These are phyloP conservation scores for Leptocoma aspasia DNA, from an alignment of 2,113 vertebrate species.

Conservation along the genomic window DNA sequence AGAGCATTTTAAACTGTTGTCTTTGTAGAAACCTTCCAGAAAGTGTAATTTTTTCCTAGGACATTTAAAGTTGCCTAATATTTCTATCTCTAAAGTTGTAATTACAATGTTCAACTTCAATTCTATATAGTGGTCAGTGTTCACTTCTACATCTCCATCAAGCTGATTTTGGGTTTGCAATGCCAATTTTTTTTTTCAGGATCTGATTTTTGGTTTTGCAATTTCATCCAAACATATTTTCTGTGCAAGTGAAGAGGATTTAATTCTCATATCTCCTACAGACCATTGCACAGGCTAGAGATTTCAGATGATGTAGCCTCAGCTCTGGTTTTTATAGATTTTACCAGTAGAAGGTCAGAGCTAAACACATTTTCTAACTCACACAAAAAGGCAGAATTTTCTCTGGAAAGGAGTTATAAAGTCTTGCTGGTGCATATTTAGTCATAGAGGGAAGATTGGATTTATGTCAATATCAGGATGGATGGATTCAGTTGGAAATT, in stretches of 20 bases:
- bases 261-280: not conserved
- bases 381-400: not conserved
- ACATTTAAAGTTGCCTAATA: not conserved
- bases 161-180: not conserved
- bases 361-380: not conserved
- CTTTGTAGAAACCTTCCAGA: not conserved
- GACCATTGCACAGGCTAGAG: not conserved
- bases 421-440: not conserved
- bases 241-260: not conserved
- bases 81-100: not conserved
- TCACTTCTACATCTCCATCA: not conserved
- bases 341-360: not conserved
- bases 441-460: not conserved
- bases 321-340: not conserved
- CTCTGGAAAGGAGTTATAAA: not conserved
- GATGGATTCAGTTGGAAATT: not conserved
- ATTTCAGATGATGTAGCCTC: not conserved
- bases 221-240: not conserved
- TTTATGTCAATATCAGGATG: not conserved
- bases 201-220: not conserved
- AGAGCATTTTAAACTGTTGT: not conserved
- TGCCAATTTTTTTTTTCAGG: not conserved
- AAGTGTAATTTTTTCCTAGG: not conserved
- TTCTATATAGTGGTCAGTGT: fast-evolving
- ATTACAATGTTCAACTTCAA: not conserved